A percentile compares a stretch with the other conserved stretches of the same genome.
phyloP scores from a whole-genome alignment of 2,113 vertebrate species.

The Eulemur macaco region DNA sequence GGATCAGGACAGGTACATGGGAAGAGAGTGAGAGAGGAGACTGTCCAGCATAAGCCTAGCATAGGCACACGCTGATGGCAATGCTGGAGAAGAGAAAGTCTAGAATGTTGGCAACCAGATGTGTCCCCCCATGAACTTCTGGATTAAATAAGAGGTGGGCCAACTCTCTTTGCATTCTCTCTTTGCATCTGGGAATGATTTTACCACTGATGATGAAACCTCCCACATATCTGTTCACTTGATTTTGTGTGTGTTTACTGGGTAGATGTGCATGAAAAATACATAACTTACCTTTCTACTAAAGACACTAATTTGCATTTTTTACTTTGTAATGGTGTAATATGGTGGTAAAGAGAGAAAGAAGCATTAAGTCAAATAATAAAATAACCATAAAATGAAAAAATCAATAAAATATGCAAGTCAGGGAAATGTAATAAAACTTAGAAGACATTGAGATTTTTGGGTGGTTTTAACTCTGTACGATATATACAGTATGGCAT shows the following conservation, averaged over 20 bases:
- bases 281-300: neutral
- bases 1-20: fast-evolving
- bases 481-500: neutral
- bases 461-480: neutral
- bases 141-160: neutral
- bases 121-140: neutral
- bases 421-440: conserved; percentile 45
- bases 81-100: neutral
- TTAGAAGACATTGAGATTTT: neutral
- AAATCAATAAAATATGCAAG: neutral
- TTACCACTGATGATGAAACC: neutral
- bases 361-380: neutral
- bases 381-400: neutral
- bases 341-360: neutral
- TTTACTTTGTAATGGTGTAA: neutral
- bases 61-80: neutral
- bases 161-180: neutral
- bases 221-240: neutral
- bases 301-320: neutral
- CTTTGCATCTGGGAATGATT: neutral
- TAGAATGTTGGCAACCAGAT: neutral
- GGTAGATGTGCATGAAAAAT: neutral
- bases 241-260: neutral
- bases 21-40: neutral
- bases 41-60: neutral